Evolutionary conservation across 2,888 invertebrate species (phyloP), one percentile per base, ranked within the genome.

Genomic region (Elysia crispata): DNA sequence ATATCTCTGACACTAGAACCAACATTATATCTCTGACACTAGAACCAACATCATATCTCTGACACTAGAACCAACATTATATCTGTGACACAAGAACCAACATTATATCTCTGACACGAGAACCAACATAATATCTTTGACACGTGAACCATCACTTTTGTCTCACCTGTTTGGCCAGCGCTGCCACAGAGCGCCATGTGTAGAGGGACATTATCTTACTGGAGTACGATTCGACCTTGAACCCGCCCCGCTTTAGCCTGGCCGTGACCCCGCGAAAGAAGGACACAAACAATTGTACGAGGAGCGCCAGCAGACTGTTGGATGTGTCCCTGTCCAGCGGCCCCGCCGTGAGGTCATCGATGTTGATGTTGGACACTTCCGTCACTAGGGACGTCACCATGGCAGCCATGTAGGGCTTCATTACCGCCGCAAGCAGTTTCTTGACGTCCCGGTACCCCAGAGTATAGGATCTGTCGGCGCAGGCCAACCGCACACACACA

Each of bases 101-200:
- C n/a, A n/a, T n/a, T n/a, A n/a, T n/a, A n/a, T n/a, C n/a, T n/a
- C n/a, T n/a, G n/a, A n/a, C n/a, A n/a, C n/a, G n/a, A n/a, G n/a
- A n/a, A n/a, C n/a, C n/a, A n/a, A n/a, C n/a, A n/a, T n/a, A n/a
- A n/a, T n/a, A n/a, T n/a, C n/a, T n/a, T n/a, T n/a, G n/a, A n/a
- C n/a, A n/a, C n/a, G n/a, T n/a, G n/a, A n/a, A n/a, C n/a, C n/a
- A n/a, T 54, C 15, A 54, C 11, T 64, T n/a, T 11, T n/a, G 18
- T 25, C 67, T 57, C 13, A 77, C 77, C 77, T 69, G 70, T n/a
- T 62, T 70, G 0, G 77, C 77, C 41, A 77, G 28, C 11, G 1
- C 31, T 13, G 77, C 77, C 28, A 77, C 28, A 13, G 77, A 18
- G 20, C 62, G 23, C 77, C 77, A 77, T 33, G 70, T 49, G 28